phyloP scores from a whole-genome alignment of 2,888 invertebrate genomes.

The Pomacea canaliculata region DNA sequence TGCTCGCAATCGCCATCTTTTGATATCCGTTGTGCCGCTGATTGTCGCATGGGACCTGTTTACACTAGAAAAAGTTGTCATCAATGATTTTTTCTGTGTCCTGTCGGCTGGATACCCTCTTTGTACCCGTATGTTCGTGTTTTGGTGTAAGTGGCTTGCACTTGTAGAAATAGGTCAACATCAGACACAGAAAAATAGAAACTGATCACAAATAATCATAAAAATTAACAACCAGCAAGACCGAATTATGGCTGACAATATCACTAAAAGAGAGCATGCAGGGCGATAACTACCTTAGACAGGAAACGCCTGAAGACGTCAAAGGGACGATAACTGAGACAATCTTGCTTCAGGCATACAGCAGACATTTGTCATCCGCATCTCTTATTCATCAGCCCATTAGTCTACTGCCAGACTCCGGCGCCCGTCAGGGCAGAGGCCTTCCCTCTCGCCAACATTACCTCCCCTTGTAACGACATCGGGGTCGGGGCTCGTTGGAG shows the following conservation, averaged over 20 bases:
- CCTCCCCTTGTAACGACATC: no score
- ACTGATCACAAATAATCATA: neutral
- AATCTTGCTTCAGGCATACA: neutral
- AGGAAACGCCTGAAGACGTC: conserved; percentile 7
- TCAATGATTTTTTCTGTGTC: no score
- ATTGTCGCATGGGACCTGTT: no score
- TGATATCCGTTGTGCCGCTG: neutral
- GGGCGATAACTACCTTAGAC: neutral
- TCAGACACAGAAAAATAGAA: neutral
- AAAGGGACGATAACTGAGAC: conserved; percentile 14
- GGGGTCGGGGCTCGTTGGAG: no score
- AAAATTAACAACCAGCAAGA: neutral
- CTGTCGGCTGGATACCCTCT: neutral
- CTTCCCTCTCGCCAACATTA: no score
- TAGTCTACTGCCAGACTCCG: no score
- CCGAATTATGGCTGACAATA: neutral
- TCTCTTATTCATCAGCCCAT: no score
- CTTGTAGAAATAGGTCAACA: neutral
- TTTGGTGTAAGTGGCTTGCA: neutral
- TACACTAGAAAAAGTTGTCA: no score
- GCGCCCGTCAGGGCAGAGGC: no score
- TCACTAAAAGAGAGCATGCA: neutral
- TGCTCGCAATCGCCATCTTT: neutral
- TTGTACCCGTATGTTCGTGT: neutral
- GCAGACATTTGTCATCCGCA: no score